Evolutionary conservation across 2,888 invertebrate species (phyloP).

Genomic region (Latrodectus elegans): DNA sequence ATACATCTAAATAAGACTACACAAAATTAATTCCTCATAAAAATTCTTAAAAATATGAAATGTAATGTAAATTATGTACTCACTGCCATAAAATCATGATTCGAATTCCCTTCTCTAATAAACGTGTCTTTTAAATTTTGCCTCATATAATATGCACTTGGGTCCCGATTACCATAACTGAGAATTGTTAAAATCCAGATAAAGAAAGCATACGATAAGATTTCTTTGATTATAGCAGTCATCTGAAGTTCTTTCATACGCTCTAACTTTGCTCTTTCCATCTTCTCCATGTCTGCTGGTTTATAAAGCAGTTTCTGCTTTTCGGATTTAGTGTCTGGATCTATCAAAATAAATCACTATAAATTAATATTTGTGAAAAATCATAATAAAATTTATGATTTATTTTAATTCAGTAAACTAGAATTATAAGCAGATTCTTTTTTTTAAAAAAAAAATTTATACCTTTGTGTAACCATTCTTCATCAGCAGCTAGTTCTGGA

Average conservation of each 20-base stretch:
- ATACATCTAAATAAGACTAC: background rate
- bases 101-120: slow-evolving; percentile 69
- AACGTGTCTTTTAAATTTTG: slow-evolving; percentile 73
- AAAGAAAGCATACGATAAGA: slow-evolving; percentile 76
- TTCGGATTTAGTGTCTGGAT: slow-evolving; percentile 50
- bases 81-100: slow-evolving; percentile 67
- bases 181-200: slow-evolving; percentile 76
- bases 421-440: too few relatives aligned
- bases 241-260: slow-evolving; percentile 76
- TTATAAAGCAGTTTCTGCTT: slow-evolving; percentile 62
- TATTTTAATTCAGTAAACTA: too few relatives aligned
- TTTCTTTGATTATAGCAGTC: slow-evolving; percentile 76
- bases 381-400: too few relatives aligned
- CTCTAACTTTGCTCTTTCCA: slow-evolving; percentile 74
- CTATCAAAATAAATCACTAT: slow-evolving; percentile 9
- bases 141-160: slow-evolving; percentile 75
- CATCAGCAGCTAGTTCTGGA: slow-evolving; percentile 73
- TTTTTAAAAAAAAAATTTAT: background rate
- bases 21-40: too few relatives aligned
- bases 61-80: background rate
- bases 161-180: slow-evolving; percentile 75
- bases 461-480: slow-evolving; percentile 74
- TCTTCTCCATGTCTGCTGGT: slow-evolving; percentile 74
- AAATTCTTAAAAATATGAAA: too few relatives aligned
- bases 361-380: background rate